Percentiles rank a stretch among this genome's conserved stretches.
Evolutionary conservation across 2,113 vertebrate genomes (phyloP).

Genomic region (Acrocephalus kingi): DNA sequence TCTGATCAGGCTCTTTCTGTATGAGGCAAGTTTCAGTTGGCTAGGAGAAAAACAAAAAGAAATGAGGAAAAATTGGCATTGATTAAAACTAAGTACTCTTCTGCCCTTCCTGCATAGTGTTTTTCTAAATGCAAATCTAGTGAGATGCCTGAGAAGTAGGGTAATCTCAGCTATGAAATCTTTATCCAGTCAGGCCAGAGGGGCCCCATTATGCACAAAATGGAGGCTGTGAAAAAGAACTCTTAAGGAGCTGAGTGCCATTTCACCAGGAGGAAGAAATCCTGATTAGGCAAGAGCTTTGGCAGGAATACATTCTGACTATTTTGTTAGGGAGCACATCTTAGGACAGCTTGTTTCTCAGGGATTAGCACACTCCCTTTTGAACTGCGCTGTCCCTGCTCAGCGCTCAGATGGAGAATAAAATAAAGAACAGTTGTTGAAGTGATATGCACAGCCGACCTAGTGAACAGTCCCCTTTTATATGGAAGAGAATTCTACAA

Average conservation of each 20-base stretch:
- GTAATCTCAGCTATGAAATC: not conserved
- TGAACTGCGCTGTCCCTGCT: not conserved
- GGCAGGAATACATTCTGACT: not conserved
- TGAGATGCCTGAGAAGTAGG: not conserved
- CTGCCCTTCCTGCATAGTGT: not conserved
- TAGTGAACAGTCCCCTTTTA: constrained; percentile 1
- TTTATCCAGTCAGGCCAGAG: not conserved
- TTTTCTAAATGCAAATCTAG: not conserved
- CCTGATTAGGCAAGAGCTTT: not conserved
- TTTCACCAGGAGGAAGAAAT: not conserved
- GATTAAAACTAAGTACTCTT: not conserved
- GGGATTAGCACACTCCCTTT: constrained; percentile 12
- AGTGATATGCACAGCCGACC: not conserved
- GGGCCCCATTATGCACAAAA: not conserved
- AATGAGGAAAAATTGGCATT: not conserved
- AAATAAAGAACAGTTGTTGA: constrained; percentile 8
- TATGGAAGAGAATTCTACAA: not conserved
- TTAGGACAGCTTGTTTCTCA: not conserved
- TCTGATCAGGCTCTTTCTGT: not conserved
- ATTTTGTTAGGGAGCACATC: not conserved
- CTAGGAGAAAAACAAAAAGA: not conserved
- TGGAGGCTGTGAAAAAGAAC: not conserved
- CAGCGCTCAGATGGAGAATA: not conserved
- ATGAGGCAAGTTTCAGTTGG: not conserved
- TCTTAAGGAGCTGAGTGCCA: not conserved